phyloP scores from a whole-genome alignment of 2,113 vertebrate species.

The Chrysemys picta region DNA sequence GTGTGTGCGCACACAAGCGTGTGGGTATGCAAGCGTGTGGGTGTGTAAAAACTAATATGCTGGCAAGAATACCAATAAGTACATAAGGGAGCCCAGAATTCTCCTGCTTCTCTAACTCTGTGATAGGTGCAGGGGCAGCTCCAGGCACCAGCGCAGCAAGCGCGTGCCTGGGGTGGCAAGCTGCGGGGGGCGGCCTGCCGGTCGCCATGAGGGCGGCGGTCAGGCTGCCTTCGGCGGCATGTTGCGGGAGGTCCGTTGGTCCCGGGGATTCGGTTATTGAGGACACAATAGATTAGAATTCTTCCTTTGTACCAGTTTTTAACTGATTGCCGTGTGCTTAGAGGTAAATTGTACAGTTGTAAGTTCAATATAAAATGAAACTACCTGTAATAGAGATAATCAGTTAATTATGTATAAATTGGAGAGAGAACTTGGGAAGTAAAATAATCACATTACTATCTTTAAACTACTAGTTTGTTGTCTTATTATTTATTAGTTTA shows the following conservation, averaged over 20 bases:
- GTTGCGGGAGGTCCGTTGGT: too few species aligned
- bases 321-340: neutral
- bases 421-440: neutral
- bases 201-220: too few species aligned
- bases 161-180: too few species aligned
- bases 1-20: neutral
- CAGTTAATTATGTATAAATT: neutral
- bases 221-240: too few species aligned
- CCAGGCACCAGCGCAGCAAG: too few species aligned
- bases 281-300: neutral
- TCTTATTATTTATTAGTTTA: neutral
- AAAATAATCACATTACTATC: neutral
- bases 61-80: constrained; percentile 39
- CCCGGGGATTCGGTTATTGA: neutral
- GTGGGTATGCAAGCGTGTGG: too few species aligned
- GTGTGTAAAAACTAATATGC: neutral
- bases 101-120: neutral
- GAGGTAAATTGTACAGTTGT: neutral
- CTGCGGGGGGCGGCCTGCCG: too few species aligned
- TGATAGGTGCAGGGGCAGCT: too few species aligned
- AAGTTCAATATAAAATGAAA: neutral
- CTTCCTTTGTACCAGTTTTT: neutral
- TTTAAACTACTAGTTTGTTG: neutral
- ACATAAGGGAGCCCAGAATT: constrained; percentile 35
- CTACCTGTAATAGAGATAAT: neutral